These are phyloP conservation scores for Alca torda DNA, from an alignment of 2,797 vertebrate genomes.

Conservation along the genomic window DNA sequence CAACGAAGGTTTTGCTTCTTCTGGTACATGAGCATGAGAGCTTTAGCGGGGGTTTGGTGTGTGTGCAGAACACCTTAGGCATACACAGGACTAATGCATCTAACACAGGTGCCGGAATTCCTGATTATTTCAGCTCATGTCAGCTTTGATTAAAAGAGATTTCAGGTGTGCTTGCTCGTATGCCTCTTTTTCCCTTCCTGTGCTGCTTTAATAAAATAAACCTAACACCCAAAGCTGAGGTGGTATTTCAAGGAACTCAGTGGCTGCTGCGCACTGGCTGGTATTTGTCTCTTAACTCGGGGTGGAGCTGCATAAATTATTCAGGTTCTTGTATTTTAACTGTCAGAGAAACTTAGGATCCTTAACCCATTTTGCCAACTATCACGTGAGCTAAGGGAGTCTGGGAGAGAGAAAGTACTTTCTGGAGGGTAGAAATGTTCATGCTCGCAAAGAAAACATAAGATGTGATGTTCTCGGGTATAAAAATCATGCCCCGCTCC, in stretches of 20 bases:
- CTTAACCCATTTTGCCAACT: constrained; percentile 9
- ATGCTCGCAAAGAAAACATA: not conserved
- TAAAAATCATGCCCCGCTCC: not conserved
- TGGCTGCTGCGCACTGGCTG: not conserved
- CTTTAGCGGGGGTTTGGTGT: not conserved
- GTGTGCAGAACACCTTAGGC: not conserved
- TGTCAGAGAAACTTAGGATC: not conserved
- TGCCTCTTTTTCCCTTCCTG: not conserved
- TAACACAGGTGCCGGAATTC: not conserved
- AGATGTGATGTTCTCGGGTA: not conserved
- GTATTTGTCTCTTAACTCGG: not conserved
- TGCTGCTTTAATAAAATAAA: not conserved
- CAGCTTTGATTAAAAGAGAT: not conserved
- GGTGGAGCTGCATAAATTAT: constrained; percentile 13
- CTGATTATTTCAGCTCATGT: constrained; percentile 13
- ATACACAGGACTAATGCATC: not conserved
- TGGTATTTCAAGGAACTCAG: not conserved
- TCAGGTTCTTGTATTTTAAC: not conserved
- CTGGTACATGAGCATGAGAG: not conserved
- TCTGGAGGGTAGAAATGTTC: not conserved
- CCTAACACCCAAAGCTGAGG: not conserved
- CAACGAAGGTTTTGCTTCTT: not conserved
- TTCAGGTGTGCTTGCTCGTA: not conserved
- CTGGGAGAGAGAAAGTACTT: not conserved
- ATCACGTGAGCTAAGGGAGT: not conserved